Evolutionary conservation across 2,797 vertebrate genomes (phyloP), one percentile per base, ranked within the genome.

Genomic region (Scolopax bukidnonensis): DNA sequence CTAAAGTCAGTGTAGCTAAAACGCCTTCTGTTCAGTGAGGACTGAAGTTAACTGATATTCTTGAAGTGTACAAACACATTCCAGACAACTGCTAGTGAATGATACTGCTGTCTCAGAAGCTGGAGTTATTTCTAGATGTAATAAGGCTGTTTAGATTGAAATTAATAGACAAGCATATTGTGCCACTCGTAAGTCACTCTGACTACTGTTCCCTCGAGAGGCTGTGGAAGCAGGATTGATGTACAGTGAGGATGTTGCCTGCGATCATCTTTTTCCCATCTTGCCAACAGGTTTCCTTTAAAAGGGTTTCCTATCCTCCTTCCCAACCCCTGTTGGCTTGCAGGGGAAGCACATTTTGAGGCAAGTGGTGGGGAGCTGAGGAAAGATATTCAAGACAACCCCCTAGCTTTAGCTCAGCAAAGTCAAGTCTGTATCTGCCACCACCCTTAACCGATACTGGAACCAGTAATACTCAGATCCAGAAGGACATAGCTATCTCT

Each of bases 401-500:
- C 4, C 21, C 12, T 12, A 6, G 4, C 15, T 48, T 79, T 36
- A 43, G 28, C 32, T 24, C 51, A 41, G 25, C 23, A 16, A 75
- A 61, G 15, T 75, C 18, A 54, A 15, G 15, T 28, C 25, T 50
- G 10, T 15, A 11, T 0, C 0, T 41, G 32, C 12, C 38, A 18
- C 32, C 21, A 3, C 13, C 32, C 4, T 45, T 28, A 7, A 7
- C 23, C 0, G 3, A 4, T 10, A 7, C 9, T 1, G 1, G 41
- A 79, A 18, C 15, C 19, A 21, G 3, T 7, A 20, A 20, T 6
- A 1, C 6, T 3, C 4, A 20, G 24, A 21, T 20, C 24, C 41
- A n/a, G 47, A 11, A 53, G 19, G 12, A 5, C 8, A 13, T 11
- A 15, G 7, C 32, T 27, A 5, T 10, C 38, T 30, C n/a, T 12